These are phyloP conservation scores for Temnothorax rugatulus DNA, from an alignment of 2,888 invertebrate species.

Conservation along the genomic window DNA sequence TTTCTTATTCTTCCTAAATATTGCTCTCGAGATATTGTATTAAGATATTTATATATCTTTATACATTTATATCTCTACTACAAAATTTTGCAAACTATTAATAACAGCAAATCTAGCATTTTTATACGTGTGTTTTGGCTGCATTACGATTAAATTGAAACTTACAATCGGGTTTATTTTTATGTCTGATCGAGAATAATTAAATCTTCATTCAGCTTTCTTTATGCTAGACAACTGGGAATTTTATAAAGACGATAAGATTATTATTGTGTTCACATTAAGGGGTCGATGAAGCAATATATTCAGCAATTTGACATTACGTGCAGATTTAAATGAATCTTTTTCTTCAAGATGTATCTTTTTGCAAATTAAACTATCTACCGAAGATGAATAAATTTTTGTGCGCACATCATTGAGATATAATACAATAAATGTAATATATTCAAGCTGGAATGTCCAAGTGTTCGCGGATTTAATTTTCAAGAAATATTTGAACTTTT, in stretches of 20 bases:
- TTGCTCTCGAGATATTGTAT: not conserved
- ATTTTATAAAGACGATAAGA: not conserved
- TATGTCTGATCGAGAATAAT: constrained; percentile 1
- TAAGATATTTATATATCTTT: not conserved
- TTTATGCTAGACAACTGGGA: not conserved
- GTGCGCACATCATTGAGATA: too few species aligned
- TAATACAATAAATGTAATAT: not conserved
- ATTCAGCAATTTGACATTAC: not conserved
- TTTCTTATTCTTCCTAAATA: not conserved
- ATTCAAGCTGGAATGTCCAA: not conserved
- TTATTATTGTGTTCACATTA: not conserved
- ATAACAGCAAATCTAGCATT: not conserved
- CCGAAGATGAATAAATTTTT: not conserved
- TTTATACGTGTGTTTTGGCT: not conserved
- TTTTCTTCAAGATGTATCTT: not conserved
- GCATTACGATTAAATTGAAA: constrained; percentile 4
- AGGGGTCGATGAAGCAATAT: not conserved
- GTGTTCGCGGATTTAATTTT: not conserved
- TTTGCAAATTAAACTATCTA: not conserved
- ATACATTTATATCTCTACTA: not conserved
- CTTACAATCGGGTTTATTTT: not conserved
- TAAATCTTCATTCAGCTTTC: not conserved
- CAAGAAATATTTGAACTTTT: not conserved
- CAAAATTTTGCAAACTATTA: not conserved
- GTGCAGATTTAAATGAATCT: not conserved